Percentiles rank a stretch among this genome's conserved stretches.
phyloP scores from a whole-genome alignment of 2,888 invertebrate genomes.

The Drosophila anceps region DNA sequence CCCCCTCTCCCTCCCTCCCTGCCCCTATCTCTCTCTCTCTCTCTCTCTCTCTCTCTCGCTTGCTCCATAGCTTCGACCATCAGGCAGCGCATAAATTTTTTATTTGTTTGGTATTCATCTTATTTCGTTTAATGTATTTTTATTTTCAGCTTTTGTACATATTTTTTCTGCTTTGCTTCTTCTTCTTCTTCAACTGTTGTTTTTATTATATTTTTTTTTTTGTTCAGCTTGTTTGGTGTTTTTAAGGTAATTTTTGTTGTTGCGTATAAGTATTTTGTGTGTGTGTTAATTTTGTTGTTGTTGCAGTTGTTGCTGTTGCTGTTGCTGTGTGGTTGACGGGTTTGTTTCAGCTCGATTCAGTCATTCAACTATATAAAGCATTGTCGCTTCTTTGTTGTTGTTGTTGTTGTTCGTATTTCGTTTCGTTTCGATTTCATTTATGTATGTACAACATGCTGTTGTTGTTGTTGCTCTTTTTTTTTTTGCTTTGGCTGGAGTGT shows the following conservation, averaged over 20 bases:
- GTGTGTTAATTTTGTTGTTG: constrained; percentile 74
- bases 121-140: constrained; percentile 81
- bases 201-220: constrained; percentile 55
- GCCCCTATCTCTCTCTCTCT: neutral
- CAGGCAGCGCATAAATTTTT: constrained; percentile 76
- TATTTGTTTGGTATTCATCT: constrained; percentile 83
- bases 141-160: constrained; percentile 76
- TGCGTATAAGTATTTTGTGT: constrained; percentile 75
- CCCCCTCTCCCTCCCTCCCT: neutral
- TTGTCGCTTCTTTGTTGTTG: constrained; percentile 65
- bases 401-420: constrained; percentile 38
- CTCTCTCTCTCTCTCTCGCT: neutral
- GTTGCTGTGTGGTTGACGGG: constrained; percentile 70
- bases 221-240: constrained; percentile 79
- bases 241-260: constrained; percentile 81
- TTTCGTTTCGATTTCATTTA: constrained; percentile 80
- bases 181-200: constrained; percentile 56
- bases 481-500: constrained; percentile 36
- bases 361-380: constrained; percentile 81
- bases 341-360: constrained; percentile 73
- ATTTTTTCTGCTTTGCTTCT: constrained; percentile 32
- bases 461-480: constrained; percentile 42
- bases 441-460: constrained; percentile 52
- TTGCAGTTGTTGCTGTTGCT: constrained; percentile 43
- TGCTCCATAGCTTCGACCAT: constrained; percentile 31